A percentile compares a stretch with the other conserved stretches of the same genome.
These are phyloP conservation scores for Phthorimaea operculella DNA, from an alignment of 1,140 invertebrate genomes.

Conservation along the genomic window DNA sequence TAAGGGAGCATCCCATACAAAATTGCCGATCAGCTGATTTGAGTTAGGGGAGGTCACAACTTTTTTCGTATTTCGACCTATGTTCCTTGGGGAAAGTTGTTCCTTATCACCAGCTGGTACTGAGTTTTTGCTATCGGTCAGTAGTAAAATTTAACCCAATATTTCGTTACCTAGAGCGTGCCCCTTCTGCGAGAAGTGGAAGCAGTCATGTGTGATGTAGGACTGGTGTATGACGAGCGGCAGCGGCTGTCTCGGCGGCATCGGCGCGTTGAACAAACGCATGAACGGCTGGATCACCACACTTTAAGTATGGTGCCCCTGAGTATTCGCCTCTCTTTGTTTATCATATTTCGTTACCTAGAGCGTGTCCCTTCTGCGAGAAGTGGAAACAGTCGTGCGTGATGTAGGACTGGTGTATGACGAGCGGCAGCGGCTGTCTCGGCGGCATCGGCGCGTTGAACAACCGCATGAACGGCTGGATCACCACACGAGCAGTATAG, in stretches of 20 bases:
- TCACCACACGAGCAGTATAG: conserved; percentile 58
- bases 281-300: conserved; percentile 66
- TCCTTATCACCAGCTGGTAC: too few species aligned
- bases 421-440: conserved; percentile 45
- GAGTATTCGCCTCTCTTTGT: too few species aligned
- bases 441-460: conserved; percentile 63
- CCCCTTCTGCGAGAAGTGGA: conserved; percentile 80
- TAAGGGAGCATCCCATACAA: too few species aligned
- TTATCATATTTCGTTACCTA: conserved; percentile 51
- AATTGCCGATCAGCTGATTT: too few species aligned
- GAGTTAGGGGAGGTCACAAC: too few species aligned
- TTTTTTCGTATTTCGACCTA: too few species aligned
- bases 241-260: conserved; percentile 32
- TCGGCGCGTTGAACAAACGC: conserved; percentile 65
- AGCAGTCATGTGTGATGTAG: conserved; percentile 81
- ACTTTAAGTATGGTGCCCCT: too few species aligned
- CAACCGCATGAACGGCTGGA: conserved; percentile 65
- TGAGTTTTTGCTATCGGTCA: too few species aligned
- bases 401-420: conserved; percentile 76
- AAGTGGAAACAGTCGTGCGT: conserved; percentile 84
- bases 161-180: conserved; percentile 68
- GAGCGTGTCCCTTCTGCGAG: conserved; percentile 77
- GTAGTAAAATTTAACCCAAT: too few species aligned
- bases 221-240: conserved; percentile 72
- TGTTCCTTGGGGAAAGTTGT: too few species aligned